A percentile compares a stretch with the other conserved stretches of the same genome.
Conservation (phyloP, 2,888 invertebrate species). For the Oegoconia quadripuncta region DNA sequence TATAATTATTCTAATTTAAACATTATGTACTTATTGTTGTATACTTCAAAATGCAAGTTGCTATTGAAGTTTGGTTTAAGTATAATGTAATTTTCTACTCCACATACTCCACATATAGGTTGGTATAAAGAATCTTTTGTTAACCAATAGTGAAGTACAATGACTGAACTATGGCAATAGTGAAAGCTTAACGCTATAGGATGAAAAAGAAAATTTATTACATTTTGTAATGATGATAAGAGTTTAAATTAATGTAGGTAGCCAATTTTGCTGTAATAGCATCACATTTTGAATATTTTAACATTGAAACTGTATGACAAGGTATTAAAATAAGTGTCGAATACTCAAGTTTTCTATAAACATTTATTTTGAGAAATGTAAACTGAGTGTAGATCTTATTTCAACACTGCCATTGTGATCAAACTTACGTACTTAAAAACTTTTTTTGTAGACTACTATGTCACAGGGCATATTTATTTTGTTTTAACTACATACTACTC, state of each 20-base stretch:
- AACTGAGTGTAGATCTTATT: constrained; percentile 13
- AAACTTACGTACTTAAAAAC: constrained; percentile 61
- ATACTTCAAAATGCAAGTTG: neutral
- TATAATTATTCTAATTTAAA: neutral
- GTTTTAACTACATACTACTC: constrained; percentile 36
- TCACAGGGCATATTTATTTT: constrained; percentile 42
- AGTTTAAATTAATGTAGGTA: constrained; percentile 56
- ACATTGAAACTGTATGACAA: constrained; percentile 11
- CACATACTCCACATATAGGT: too few relatives aligned
- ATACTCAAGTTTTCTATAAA: constrained; percentile 32
- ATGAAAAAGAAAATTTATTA: constrained; percentile 17
- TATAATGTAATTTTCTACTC: neutral
- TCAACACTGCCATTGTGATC: constrained; percentile 46
- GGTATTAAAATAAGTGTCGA: constrained; percentile 28
- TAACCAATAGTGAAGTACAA: neutral
- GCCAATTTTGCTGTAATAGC: constrained; percentile 57
- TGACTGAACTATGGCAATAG: neutral
- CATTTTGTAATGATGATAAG: constrained; percentile 22
- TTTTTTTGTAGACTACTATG: constrained; percentile 32
- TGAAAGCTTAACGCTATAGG: neutral
- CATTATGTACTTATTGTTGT: constrained; percentile 1
- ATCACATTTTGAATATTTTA: constrained; percentile 3
- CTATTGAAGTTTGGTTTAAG: constrained; percentile 3
- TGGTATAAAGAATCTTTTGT: neutral
- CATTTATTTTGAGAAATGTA: constrained; percentile 15